Base-by-base conservation (phyloP, 2,888 invertebrate species). In the Acrocyrtus sp. region DNA sequence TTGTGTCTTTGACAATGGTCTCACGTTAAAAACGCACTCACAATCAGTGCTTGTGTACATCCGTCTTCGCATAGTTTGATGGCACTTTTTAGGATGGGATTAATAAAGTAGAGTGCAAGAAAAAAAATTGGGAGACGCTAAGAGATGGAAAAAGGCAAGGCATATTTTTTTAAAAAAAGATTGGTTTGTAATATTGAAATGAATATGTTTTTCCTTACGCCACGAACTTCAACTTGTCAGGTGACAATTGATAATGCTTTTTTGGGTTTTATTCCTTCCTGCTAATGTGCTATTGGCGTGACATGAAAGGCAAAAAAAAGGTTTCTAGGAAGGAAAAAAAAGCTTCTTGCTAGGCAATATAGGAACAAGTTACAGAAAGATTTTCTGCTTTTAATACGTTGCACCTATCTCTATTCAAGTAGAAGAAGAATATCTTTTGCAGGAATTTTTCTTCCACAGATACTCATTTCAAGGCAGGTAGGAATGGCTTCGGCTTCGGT, bases 201-300 rank as follows among this genome's bases (percentile, higher is more conserved):
- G n/a, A n/a, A n/a, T n/a, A n/a, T n/a, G n/a, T n/a, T 29, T 45
- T 45, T 57, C 22, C 5, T 21, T 15, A 50, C 24, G 22, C 21
- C n/a, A 50, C n/a, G 19, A 50, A 8, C 53, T 43, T 54, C 21
- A 63, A 62, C 51, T 29, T 63, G 54, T 63, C 45, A 53, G 53
- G 45, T 63, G 45, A 47, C 47, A 47, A 29, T n/a, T n/a, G 17
- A 58, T 27, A 45, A 60, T 47, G 41, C 51, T 5, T 29, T n/a
- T 12, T 39, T 27, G 22, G 27, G 26, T 47, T 29, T 47, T 19
- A 50, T 48, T 61, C 39, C 50, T 60, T 29, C 51, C 43, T 62
- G 51, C 51, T 54, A 63, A 29, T 48, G 48, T n/a, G 24, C 21
- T 22, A n/a, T 2, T 24, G 24, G 19, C 8, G 53, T 53, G 39